Conservation (phyloP, 1,140 invertebrate species). For the Pseudomyrmex flavicornis region DNA sequence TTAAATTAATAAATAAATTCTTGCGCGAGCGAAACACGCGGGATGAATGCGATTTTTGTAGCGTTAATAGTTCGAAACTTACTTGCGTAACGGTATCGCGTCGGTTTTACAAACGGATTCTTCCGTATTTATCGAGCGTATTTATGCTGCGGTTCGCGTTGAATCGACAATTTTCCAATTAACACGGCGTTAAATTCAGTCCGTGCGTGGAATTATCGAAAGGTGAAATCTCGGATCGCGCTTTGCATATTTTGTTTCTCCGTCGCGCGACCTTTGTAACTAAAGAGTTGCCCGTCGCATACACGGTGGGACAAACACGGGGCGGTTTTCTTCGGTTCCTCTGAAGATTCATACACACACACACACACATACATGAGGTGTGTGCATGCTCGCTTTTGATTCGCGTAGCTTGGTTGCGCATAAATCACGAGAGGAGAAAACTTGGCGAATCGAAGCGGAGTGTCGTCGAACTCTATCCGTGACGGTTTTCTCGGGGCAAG, state of each 20-base stretch:
- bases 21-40: background rate
- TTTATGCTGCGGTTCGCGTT: background rate
- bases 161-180: conserved; percentile 33
- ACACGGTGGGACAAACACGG: background rate
- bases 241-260: conserved; percentile 22
- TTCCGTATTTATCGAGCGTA: background rate
- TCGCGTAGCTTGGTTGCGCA: conserved; percentile 26
- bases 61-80: background rate
- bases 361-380: background rate
- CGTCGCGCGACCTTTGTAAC: background rate
- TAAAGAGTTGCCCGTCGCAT: background rate
- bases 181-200: conserved; percentile 19
- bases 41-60: background rate
- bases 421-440: conserved; percentile 46
- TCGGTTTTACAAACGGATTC: background rate
- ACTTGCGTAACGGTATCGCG: background rate
- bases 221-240: conserved; percentile 31
- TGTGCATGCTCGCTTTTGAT: conserved; percentile 22
- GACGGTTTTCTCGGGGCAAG: conserved; percentile 30
- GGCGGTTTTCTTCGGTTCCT: background rate
- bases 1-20: conserved; percentile 11
- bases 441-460: conserved; percentile 13
- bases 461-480: conserved; percentile 10
- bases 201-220: conserved; percentile 13
- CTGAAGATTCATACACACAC: background rate